Base-by-base conservation (phyloP, 2,888 invertebrate genomes). In the Seira sanloemensis region DNA sequence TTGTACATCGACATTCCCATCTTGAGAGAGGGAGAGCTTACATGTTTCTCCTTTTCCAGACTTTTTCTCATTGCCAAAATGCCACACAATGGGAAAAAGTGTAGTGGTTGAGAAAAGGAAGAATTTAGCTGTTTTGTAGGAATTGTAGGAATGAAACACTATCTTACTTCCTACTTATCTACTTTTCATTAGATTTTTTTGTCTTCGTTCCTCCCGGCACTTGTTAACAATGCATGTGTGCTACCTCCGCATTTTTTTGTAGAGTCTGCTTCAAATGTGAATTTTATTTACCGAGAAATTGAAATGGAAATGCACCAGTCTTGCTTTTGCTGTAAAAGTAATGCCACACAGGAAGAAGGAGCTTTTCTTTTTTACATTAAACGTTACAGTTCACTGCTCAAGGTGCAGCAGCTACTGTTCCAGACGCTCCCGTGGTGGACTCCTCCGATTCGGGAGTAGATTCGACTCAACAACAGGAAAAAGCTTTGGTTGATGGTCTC, bases 211-310 rank as follows among this genome's bases (percentile, higher is more conserved):
- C 7, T 58, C 37, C 12, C n/a, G 37, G 58, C 9, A 58, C 58
- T 58, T 58, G 58, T 58, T 58, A 58, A 58, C 58, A 58, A 58
- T 58, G n/a, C 58, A 58, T 58, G n/a, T 58, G 58, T n/a, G 9
- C 58, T 58, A 18, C 58, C 58, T 4, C 2, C n/a, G 2, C 18
- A 12, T 58, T 58, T 58, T 58, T 58, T n/a, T 58, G n/a, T 37
- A 37, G 37, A 37, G 4, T 58, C 58, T 58, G 18, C 2, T 58
- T 18, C 58, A 58, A 58, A 58, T 58, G 58, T 58, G 58, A 58
- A 58, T 58, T 58, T 58, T 58, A 58, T 58, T 58, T 58, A 58
- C 58, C 58, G 58, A 58, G 58, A 58, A 58, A 58, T 58, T 58
- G 58, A 58, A 58, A 58, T 58, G 58, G 58, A 58, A 58, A 58